Evolutionary conservation across 2,888 invertebrate genomes (phyloP), one percentile per base, ranked within the genome.

Genomic region (Lumbricus terrestris): DNA sequence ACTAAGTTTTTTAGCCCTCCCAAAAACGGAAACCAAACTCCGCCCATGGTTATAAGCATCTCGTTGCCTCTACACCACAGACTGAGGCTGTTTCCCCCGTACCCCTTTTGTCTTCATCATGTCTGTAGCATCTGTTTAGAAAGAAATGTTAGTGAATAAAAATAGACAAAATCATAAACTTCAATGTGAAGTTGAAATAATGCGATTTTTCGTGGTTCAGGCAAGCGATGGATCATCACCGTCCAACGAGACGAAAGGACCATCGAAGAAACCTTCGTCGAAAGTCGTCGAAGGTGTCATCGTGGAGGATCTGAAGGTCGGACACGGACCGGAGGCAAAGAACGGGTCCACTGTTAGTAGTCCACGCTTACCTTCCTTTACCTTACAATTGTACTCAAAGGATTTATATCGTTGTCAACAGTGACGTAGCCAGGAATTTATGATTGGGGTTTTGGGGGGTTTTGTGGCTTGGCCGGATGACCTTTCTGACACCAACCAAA

Each of bases 321-420:
- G 98, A n/a, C 96, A 95, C 92, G 98, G 98, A 0, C 95, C 96
- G 0, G 95, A 96, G 8, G 98, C 97, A 0, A 97, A 97, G 93
- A 93, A 96, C 5, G 98, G 98, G 82, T 97, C 97, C 95, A 95
- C 94, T 94, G 96, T 96, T 93, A 92, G 94, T 92, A 37, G n/a
- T n/a, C 47, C n/a, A 20, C 13, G 20, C 8, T 8, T 88, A 6
- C 1, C 47, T 47, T 47, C 23, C 4, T 47, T 47, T 47, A 23
- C 47, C 5, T 69, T n/a, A 69, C 13, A n/a, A 89, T 69, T 38
- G 40, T 90, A 20, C 5, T 40, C 40, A 40, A 23, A 82, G 38
- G 20, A 33, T 40, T 88, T 29, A 20, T 88, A 20, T 47, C 38
- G 40, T n/a, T 18, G n/a, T n/a, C n/a, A n/a, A n/a, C n/a, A n/a